A percentile compares a stretch with the other conserved stretches of the same genome.
Evolutionary conservation across 2,888 invertebrate species (phyloP).

Genomic region (Agrenia bidenticulata): DNA sequence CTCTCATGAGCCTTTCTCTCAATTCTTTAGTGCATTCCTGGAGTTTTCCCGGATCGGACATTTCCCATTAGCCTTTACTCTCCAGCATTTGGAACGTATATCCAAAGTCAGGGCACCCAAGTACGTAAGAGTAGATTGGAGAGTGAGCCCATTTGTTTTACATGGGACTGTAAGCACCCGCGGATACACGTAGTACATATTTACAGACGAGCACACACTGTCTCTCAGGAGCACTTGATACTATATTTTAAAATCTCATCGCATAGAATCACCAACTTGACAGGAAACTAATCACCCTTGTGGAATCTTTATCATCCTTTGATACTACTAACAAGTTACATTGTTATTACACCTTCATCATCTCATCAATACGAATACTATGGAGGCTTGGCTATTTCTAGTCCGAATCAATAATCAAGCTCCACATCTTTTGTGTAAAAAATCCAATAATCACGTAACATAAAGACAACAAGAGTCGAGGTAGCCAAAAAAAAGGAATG

Average conservation of each 20-base stretch:
- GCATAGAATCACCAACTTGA: background rate
- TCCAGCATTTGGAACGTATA: background rate
- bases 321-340: background rate
- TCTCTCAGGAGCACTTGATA: slow-evolving; percentile 7
- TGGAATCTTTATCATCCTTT: slow-evolving; percentile 5
- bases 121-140: background rate
- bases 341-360: background rate
- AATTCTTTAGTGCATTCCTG: slow-evolving; percentile 46
- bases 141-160: background rate
- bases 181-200: background rate
- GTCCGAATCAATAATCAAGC: slow-evolving; percentile 3
- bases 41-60: slow-evolving; percentile 50
- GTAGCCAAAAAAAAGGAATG: too few species aligned
- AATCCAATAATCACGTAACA: slow-evolving; percentile 15
- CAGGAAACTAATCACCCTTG: slow-evolving; percentile 2
- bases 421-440: background rate
- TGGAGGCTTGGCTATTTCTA: too few species aligned
- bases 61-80: slow-evolving; percentile 29
- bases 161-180: slow-evolving; percentile 10
- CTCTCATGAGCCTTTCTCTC: slow-evolving; percentile 38
- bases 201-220: background rate
- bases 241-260: too few species aligned
- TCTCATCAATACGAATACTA: background rate
- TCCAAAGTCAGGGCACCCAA: too few species aligned
- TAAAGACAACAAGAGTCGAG: background rate